Evolutionary conservation across 2,888 invertebrate species (phyloP), one percentile per base, ranked within the genome.

Genomic region (Autographa gamma): DNA sequence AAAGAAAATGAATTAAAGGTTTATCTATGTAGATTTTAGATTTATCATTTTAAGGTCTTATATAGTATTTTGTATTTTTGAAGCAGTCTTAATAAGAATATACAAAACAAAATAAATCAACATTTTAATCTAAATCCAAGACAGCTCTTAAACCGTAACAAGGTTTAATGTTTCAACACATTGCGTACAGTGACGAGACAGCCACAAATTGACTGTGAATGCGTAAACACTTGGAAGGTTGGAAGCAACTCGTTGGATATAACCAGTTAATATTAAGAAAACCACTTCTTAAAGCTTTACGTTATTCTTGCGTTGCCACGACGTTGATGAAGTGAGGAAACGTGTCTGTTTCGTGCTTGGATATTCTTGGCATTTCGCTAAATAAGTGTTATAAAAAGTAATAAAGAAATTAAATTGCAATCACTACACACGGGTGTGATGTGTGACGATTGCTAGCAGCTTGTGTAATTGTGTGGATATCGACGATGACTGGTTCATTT

Each of bases 181-280:
- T 38, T 61, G 9, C 38, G 41, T 38, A 64, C 52, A 54, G 69
- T 65, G 61, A 72, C 60, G 11, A 19, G 71, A 81, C 71, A 70
- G 66, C 9, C 38, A 48, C 41, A 68, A 81, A 78, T 74, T 66
- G 63, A 66, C 41, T 78, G 63, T 62, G 34, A 71, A 75, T 41
- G 64, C 31, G 32, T 31, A 59, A 62, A 66, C 13, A 66, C 56
- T 66, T n/a, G n/a, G 31, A 68, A 66, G 19, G 7, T n/a, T n/a
- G n/a, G n/a, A n/a, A n/a, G n/a, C 5, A 56, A 62, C 63, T 25
- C 59, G 43, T 70, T 38, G 63, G 60, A 58, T 54, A 63, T 52
- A 54, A 38, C 34, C 63, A n/a, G 41, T 25, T 54, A 63, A 62
- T 77, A 65, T 71, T 60, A 68, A 25, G 34, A 18, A 31, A 56